A percentile compares a stretch with the other conserved stretches of the same genome.
These are phyloP conservation scores for Astreopora myriophthalma DNA, from an alignment of 64 coral and sea anemone species.

Conservation along the genomic window DNA sequence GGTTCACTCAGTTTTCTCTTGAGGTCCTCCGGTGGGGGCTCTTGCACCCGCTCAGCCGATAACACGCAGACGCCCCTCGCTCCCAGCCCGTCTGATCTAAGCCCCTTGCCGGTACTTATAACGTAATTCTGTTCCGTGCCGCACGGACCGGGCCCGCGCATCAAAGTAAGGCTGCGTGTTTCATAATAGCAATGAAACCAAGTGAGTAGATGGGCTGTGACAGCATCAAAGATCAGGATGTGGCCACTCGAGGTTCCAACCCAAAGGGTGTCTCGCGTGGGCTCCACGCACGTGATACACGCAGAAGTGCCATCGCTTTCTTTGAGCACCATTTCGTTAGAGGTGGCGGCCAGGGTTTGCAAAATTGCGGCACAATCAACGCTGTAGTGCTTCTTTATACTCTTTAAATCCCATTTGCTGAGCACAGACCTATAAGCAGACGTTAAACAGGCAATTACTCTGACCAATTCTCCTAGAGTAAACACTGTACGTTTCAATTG, in stretches of 20 bases:
- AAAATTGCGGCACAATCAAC: constrained; percentile 71
- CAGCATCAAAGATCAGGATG: constrained; percentile 79
- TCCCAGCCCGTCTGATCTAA: constrained; percentile 67
- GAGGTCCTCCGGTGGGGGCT: constrained; percentile 11
- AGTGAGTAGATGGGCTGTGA: constrained; percentile 65
- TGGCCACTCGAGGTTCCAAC: constrained; percentile 82
- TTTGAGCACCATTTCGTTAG: not conserved
- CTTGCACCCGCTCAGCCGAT: constrained; percentile 69
- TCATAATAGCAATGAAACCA: constrained; percentile 92
- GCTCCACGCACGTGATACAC: constrained; percentile 77
- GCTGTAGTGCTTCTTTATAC: constrained; percentile 58
- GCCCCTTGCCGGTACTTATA: constrained; percentile 82
- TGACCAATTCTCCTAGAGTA: too few relatives aligned
- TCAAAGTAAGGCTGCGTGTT: constrained; percentile 77
- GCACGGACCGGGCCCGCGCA: constrained; percentile 76
- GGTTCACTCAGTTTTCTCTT: not conserved
- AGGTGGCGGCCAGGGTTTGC: not conserved
- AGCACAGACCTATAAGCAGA: constrained; percentile 41
- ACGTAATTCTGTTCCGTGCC: constrained; percentile 84
- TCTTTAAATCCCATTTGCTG: constrained; percentile 76
- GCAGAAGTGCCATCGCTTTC: constrained; percentile 54
- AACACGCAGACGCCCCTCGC: constrained; percentile 71
- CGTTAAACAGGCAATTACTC: not conserved
- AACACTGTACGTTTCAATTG: too few relatives aligned
- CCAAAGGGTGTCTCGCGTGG: constrained; percentile 87